phyloP scores from a whole-genome alignment of 2,797 vertebrate genomes.

The Rhabdophis nuchalis region DNA sequence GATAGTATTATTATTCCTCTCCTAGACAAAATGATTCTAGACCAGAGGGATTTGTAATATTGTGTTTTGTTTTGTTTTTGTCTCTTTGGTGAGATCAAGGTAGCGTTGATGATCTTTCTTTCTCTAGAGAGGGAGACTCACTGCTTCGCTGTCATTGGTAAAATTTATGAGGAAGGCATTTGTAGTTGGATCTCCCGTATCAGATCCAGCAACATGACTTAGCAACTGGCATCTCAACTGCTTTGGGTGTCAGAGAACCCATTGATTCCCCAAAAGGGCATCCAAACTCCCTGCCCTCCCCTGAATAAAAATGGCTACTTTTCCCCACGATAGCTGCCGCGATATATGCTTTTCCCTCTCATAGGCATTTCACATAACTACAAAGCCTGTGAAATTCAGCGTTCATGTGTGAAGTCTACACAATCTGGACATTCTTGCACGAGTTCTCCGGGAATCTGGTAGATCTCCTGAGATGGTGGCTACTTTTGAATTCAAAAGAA shows the following conservation, averaged over 20 bases:
- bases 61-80: neutral
- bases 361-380: too few relatives aligned
- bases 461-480: neutral
- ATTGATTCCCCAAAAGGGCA: neutral
- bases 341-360: too few relatives aligned
- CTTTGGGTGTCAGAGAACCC: neutral
- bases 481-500: neutral
- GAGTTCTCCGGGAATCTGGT: neutral
- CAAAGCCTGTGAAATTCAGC: neutral
- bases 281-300: neutral
- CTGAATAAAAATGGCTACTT: neutral
- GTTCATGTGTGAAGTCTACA: neutral
- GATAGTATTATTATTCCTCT: neutral
- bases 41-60: neutral
- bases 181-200: neutral
- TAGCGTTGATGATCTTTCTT: neutral
- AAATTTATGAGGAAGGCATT: too few relatives aligned
- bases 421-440: neutral
- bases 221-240: neutral
- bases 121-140: neutral
- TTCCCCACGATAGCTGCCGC: too few relatives aligned
- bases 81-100: neutral
- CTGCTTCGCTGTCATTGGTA: neutral
- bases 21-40: neutral
- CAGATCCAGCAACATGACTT: neutral